Base-by-base conservation (phyloP, 1,140 invertebrate genomes). In the Phenacoccus solenopsis region DNA sequence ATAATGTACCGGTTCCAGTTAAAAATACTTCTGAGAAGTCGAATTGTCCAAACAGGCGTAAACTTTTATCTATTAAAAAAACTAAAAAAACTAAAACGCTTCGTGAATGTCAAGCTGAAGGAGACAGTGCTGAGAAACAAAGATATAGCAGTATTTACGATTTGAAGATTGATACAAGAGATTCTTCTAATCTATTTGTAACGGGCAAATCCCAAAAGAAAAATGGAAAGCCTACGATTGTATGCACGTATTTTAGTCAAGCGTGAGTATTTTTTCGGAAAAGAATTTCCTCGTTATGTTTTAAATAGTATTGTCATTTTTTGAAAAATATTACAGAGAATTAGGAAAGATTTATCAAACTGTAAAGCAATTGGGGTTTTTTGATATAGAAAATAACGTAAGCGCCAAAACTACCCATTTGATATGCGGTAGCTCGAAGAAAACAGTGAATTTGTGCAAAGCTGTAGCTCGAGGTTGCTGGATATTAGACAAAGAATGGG, bases 361-460 rank as follows among this genome's bases (percentile, higher is more conserved):
- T 70, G 76, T 84, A 16, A 78, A 76, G 64, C 77, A 79, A 73
- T 72, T 84, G 57, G 80, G 81, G 32, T 74, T 75, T 28, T 81
- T 84, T 74, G 72, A 76, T 12, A 69, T 83, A 67, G 81, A 82
- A 75, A 75, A 78, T 27, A 78, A 76, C 30, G 82, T 84, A 10
- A 80, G 75, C 59, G 75, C 75, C 24, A 78, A 75, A 25, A 84
- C 83, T 3, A 84, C 82, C 28, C 83, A 85, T 75, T 73, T 85
- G 68, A 77, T 85, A 1, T 79, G 78, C 70, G 77, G 79, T 21
- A 80, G 80, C 61, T 72, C 80, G 5, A 79, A 79, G 28, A 77
- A 83, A 30, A 85, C 84, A 0, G 71, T 85, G 12, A 85, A 85
- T 75, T 73, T 85, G 22, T 72, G 84, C 69, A 79, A 80, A 72